Base-by-base conservation (phyloP, 2,113 vertebrate genomes). In the Nerophis ophidion region DNA sequence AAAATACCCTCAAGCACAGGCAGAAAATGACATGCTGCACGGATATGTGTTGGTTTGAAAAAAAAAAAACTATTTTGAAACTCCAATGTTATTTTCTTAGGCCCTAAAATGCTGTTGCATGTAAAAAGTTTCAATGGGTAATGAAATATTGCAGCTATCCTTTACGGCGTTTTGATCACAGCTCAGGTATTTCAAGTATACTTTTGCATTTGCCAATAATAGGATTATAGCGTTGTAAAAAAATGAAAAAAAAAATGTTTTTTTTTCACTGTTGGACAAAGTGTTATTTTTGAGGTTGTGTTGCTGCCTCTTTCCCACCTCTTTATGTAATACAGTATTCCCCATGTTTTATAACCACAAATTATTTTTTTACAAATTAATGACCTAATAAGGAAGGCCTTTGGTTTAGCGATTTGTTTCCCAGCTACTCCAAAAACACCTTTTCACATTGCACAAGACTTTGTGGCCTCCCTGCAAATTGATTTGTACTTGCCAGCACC, bases 301-400 rank as follows among this genome's bases (percentile, higher is more conserved):
- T 63, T 2, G 14, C 48, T 68, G 33, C 57, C 58, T 65, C 53
- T 68, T 61, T 74, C 60, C 34, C 46, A 74, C 51, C 33, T 13
- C 47, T 65, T 57, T 63, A 61, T 69, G 66, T 61, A 81, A 83
- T 70, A 79, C 47, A 85, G 79, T 80, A 73, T 75, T 76, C 72
- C 81, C 79, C 58, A 48, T 42, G 45, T 84, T 84, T 65, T 72
- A 70, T 82, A 84, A 86, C 72, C 53, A 59, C 61, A 74, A 44
- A 76, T 26, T 26, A 26, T 26, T 72, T 70, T 70, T 81, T 54
- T 73, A 69, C 65, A 8, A 47, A 72, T 69, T 60, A 79, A 76
- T 1, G 40, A 9, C 38, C 40, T 44, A 81, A 48, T 19, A 80
- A 77, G 66, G 40, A 80, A 77, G 66, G 40, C 40, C 40, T 11